phyloP scores from a whole-genome alignment of 2,888 invertebrate species.

The Eudasyphora cyanicolor region DNA sequence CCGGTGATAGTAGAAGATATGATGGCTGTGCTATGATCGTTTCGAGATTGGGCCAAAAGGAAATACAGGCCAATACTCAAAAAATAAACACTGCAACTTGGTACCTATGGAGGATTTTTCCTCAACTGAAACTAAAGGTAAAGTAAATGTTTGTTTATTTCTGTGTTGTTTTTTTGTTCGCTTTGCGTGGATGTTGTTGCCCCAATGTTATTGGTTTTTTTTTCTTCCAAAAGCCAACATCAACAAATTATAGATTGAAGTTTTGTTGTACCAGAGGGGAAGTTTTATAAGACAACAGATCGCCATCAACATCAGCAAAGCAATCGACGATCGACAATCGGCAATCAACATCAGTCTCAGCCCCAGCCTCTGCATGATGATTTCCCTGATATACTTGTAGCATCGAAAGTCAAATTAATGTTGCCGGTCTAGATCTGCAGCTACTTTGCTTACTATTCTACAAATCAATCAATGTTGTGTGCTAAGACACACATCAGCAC shows the following conservation, averaged over 20 bases:
- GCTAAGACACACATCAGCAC: slow-evolving; percentile 16
- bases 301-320: slow-evolving; percentile 47
- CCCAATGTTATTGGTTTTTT: background rate
- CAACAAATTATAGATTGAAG: slow-evolving; percentile 58
- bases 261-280: slow-evolving; percentile 41
- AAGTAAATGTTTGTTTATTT: slow-evolving; percentile 62
- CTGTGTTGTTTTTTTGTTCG: slow-evolving; percentile 8
- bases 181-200: background rate
- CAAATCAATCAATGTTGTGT: slow-evolving; percentile 46
- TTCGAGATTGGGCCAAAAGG: slow-evolving; percentile 53
- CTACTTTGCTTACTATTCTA: slow-evolving; percentile 1
- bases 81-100: slow-evolving; percentile 32
- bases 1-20: slow-evolving; percentile 20
- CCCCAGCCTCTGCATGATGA: no score
- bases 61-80: slow-evolving; percentile 53
- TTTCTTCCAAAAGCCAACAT: slow-evolving; percentile 49
- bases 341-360: background rate
- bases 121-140: slow-evolving; percentile 43
- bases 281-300: slow-evolving; percentile 38
- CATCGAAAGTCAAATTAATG: background rate
- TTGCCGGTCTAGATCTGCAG: slow-evolving; percentile 7
- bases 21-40: slow-evolving; percentile 19
- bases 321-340: slow-evolving; percentile 16
- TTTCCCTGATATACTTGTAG: background rate
- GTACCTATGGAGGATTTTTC: background rate